phyloP scores from a whole-genome alignment of 2,888 invertebrate species.

The Tinea trinotella region DNA sequence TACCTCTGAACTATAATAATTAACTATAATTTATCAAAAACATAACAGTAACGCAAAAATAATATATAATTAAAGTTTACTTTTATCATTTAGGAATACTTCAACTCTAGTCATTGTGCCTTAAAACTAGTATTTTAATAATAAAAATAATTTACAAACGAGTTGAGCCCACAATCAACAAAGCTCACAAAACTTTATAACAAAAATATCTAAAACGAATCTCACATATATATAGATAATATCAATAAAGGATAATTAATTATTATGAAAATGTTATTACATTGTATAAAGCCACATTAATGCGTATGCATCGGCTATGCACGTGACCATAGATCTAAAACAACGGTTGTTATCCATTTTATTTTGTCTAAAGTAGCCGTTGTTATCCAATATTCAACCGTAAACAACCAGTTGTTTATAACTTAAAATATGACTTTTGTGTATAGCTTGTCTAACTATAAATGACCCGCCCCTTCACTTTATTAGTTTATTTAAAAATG shows the following conservation, averaged over 20 bases:
- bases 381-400: no score
- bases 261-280: no score
- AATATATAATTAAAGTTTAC: not conserved
- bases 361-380: no score
- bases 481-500: no score
- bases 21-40: not conserved
- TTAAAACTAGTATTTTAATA: conserved; percentile 1
- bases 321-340: no score
- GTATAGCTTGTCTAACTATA: no score
- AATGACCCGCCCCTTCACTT: no score
- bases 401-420: no score
- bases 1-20: not conserved
- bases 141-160: conserved; percentile 3
- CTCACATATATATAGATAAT: not conserved
- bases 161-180: conserved; percentile 9
- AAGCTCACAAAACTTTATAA: conserved; percentile 1
- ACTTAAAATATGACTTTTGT: no score
- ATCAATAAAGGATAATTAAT: not conserved
- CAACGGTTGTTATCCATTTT: no score
- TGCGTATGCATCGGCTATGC: no score
- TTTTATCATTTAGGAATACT: conserved; percentile 10
- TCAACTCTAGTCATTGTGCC: conserved; percentile 13
- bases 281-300: no score
- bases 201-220: not conserved
- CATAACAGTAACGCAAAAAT: not conserved